These are phyloP conservation scores for Baccha elongata DNA, from an alignment of 2,888 invertebrate genomes.

Conservation along the genomic window DNA sequence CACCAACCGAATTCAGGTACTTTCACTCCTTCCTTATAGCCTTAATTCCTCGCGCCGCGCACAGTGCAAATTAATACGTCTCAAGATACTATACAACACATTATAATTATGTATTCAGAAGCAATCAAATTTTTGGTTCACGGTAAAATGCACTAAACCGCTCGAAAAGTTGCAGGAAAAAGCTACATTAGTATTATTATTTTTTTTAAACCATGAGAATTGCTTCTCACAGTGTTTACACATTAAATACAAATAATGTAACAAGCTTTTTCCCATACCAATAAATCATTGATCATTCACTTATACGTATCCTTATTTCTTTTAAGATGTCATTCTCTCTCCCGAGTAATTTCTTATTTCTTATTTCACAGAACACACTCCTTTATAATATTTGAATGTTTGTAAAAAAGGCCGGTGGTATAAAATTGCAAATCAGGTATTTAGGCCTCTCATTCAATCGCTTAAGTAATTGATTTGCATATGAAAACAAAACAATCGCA, in stretches of 20 bases:
- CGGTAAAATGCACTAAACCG: too few species aligned
- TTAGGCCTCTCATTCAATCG: constrained; percentile 1
- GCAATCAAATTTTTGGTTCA: too few species aligned
- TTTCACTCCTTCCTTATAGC: too few species aligned
- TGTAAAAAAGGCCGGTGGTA: constrained; percentile 15
- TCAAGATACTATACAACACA: too few species aligned
- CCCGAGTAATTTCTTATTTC: constrained; percentile 44
- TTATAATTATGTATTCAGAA: too few species aligned
- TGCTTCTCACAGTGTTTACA: neutral
- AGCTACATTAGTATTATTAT: too few species aligned
- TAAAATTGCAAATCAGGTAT: constrained; percentile 9
- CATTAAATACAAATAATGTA: too few species aligned
- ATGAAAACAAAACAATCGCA: constrained; percentile 70
- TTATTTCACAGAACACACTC: constrained; percentile 32
- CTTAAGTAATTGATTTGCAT: constrained; percentile 60
- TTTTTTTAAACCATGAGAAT: too few species aligned
- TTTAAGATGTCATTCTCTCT: constrained; percentile 34
- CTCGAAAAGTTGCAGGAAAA: too few species aligned
- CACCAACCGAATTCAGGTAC: too few species aligned
- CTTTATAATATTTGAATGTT: neutral
- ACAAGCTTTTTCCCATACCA: constrained; percentile 61
- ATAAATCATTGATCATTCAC: constrained; percentile 58
- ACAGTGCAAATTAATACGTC: too few species aligned
- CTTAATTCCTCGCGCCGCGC: too few species aligned
- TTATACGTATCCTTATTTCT: constrained; percentile 34